Base-by-base conservation (phyloP, 2,888 invertebrate genomes). In the Cylindroiulus punctatus region DNA sequence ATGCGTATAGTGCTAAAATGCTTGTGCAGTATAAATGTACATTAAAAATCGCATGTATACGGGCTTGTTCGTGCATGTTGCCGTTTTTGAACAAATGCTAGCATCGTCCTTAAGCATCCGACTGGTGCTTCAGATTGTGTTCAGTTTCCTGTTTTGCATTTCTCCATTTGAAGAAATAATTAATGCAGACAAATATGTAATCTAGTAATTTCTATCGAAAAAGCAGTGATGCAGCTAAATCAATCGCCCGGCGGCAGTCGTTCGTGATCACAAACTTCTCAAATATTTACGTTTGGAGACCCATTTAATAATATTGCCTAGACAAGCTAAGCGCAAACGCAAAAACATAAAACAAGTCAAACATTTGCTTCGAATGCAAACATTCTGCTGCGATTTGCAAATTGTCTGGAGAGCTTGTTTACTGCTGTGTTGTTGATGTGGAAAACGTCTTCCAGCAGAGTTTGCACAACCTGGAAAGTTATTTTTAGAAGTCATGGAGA, bases 141-240 rank as follows among this genome's bases (percentile, higher is more conserved):
- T 10, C 1, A 65, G 57, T 22, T 65, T 8, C 26, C 57, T 65
- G 26, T 8, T 8, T 12, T 14, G 44, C 5, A 65, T 22, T 65
- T 22, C n/a, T 52, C n/a, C n/a, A 65, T 65, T 65, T 22, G 22
- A 22, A 65, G 7, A 22, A 65, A 65, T 65, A 65, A 65, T 65
- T 65, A 65, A 22, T 65, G 22, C 57, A 22, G 57, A 65, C 57
- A 65, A 52, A 52, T 65, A 65, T 65, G 57, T 65, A 65, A 65
- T 26, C 57, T 8, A 22, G 22, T 65, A 65, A 65, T 65, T 65
- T 8, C 22, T 19, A 22, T 65, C 57, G 57, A 65, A 22, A 22
- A 5, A 65, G 26, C 22, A 65, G 22, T 65, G 57, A 22, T n/a
- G 57, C 19, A n/a, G n/a, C 19, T 57, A 57, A n/a, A 57, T 57